These are phyloP conservation scores for Brachionus sp. DNA, from an alignment of 1,140 invertebrate genomes.

Conservation along the genomic window DNA sequence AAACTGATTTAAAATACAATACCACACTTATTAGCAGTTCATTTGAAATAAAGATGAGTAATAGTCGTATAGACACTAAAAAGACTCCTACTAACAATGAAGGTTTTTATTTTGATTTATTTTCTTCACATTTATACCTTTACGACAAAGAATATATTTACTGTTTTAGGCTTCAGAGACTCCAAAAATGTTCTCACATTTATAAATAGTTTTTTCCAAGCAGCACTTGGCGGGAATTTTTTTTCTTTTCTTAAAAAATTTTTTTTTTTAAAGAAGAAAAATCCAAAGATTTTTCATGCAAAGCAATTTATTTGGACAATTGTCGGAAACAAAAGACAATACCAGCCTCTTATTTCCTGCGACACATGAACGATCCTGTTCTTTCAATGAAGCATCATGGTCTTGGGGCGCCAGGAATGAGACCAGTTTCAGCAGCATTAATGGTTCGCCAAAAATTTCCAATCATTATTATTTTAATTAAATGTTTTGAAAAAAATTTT, in stretches of 20 bases:
- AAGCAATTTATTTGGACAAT: constrained; percentile 54
- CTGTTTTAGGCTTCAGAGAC: neutral
- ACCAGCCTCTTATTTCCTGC: constrained; percentile 56
- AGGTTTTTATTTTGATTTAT: neutral
- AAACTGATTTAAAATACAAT: constrained; percentile 25
- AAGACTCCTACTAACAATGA: neutral
- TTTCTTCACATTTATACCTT: neutral
- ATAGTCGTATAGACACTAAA: neutral
- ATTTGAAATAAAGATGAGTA: neutral
- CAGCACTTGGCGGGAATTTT: neutral
- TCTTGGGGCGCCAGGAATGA: constrained; percentile 54
- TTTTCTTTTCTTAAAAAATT: neutral
- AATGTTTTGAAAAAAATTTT: constrained; percentile 42
- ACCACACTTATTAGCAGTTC: neutral
- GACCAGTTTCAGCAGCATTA: constrained; percentile 55
- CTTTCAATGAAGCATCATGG: constrained; percentile 58
- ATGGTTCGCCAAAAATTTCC: constrained; percentile 47
- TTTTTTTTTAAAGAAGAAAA: constrained; percentile 42
- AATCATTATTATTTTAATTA: neutral
- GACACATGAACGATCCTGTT: constrained; percentile 55
- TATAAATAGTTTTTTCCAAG: neutral
- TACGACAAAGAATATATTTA: neutral
- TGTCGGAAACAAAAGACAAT: constrained; percentile 56
- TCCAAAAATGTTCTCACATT: neutral
- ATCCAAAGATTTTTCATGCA: constrained; percentile 55